Base-by-base conservation (phyloP, 2,797 vertebrate genomes). In the Cyclopterus lumpus region DNA sequence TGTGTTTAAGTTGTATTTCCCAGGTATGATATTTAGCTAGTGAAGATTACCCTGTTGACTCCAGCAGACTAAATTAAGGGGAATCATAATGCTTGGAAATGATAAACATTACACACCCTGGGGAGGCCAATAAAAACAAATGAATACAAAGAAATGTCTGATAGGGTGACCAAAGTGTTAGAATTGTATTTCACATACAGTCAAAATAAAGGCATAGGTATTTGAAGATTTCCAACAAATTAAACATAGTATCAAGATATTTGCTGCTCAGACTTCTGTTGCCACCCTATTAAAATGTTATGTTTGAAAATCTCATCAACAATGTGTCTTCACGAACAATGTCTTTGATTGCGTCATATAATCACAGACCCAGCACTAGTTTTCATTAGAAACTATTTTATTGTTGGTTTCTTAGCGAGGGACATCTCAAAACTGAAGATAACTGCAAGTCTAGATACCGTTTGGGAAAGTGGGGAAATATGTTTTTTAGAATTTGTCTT, bases 1-100 rank as follows among this genome's bases (percentile, higher is more conserved):
- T 86, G 89, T 78, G 80, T 84, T 88, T 89, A 86, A 80, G 60
- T 38, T 73, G 67, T 51, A 82, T 88, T 90, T 91, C 76, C 82
- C 88, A 83, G 73, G 79, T 83, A 86, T 81, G 58, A 83, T 85
- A 86, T 88, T 78, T 76, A 74, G 69, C 36, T 28, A 15, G 55
- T 20, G 68, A 67, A 76, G 46, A 88, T 88, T 83, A 63, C 73
- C 75, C 67, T 14, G 10, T 72, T 67, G 75, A 71, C 67, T 83
- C 65, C 58, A 55, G 53, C 60, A 75, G 75, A 75, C 71, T 80
- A 59, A 59, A 78, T 78, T 79, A 68, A 69, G 53, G 48, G 63
- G 58, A 86, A 83, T 84, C 53, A 36, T 78, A 73, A 63, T 62
- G 64, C 57, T 70, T 67, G 44, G 64, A 77, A 83, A 81, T 89